phyloP scores from a whole-genome alignment of 2,888 invertebrate species.

The Geotrupes spiniger region DNA sequence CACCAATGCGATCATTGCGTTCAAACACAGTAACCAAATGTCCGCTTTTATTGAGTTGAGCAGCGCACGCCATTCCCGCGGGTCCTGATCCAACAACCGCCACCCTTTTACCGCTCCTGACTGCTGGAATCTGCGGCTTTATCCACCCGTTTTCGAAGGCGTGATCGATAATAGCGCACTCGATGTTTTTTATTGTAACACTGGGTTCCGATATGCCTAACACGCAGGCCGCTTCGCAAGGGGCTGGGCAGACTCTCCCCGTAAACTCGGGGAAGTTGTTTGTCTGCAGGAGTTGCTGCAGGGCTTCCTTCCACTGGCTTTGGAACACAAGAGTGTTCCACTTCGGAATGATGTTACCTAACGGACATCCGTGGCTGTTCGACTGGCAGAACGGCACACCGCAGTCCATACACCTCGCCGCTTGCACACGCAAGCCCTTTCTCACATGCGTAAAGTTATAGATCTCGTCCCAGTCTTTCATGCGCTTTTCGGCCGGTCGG shows the following conservation, averaged over 20 bases:
- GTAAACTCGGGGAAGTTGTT: slow-evolving; percentile 91
- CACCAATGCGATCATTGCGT: slow-evolving; percentile 92
- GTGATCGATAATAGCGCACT: slow-evolving; percentile 97
- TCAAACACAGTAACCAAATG: slow-evolving; percentile 97
- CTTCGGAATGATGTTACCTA: slow-evolving; percentile 98
- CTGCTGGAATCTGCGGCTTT: slow-evolving; percentile 59
- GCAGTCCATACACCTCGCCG: slow-evolving; percentile 98
- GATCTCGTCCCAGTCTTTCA: slow-evolving; percentile 96
- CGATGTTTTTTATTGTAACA: slow-evolving; percentile 98
- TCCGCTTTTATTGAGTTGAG: slow-evolving; percentile 96
- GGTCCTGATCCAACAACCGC: slow-evolving; percentile 94
- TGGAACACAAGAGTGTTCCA: slow-evolving; percentile 98
- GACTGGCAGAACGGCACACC: slow-evolving; percentile 98
- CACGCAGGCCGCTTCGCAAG: slow-evolving; percentile 98
- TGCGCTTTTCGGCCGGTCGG: slow-evolving; percentile 77
- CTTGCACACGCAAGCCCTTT: slow-evolving; percentile 85
- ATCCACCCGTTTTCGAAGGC: slow-evolving; percentile 98
- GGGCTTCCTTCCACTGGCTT: slow-evolving; percentile 91
- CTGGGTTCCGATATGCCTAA: slow-evolving; percentile 90
- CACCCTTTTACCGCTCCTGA: slow-evolving; percentile 52
- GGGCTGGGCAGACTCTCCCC: slow-evolving; percentile 85
- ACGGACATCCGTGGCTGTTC: slow-evolving; percentile 87
- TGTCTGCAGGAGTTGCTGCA: slow-evolving; percentile 90
- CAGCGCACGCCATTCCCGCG: slow-evolving; percentile 92
- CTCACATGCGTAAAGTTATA: slow-evolving; percentile 85